A percentile compares a stretch with the other conserved stretches of the same genome.
Conservation (phyloP, 2,113 vertebrate species). For the Vombatus ursinus region DNA sequence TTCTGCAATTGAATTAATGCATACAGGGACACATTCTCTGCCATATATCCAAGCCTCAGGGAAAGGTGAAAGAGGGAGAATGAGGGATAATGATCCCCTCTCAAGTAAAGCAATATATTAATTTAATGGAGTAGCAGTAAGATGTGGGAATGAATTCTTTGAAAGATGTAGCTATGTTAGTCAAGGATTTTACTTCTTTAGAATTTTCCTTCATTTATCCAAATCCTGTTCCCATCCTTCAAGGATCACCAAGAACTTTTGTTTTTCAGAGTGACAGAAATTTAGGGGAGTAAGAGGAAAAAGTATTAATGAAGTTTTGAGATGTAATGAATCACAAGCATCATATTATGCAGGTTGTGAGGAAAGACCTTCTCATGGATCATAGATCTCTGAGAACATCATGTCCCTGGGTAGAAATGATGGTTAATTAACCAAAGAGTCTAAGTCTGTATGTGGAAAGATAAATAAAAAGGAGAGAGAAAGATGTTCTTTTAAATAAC, state of each 20-base stretch:
- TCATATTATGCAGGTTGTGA: neutral
- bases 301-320: neutral
- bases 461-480: neutral
- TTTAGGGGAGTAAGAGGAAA: neutral
- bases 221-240: neutral
- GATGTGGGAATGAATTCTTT: neutral
- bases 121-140: neutral
- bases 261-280: neutral
- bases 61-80: neutral
- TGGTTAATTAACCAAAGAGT: neutral
- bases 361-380: neutral
- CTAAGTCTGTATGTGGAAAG: neutral
- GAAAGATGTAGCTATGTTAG: neutral
- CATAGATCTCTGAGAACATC: neutral
- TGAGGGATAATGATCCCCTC: neutral
- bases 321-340: accelerated
- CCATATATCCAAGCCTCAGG: neutral
- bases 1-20: neutral
- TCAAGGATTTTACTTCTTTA: neutral
- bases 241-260: neutral
- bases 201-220: neutral
- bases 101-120: neutral
- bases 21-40: neutral
- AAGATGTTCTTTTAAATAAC: neutral
- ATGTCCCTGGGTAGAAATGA: neutral